Evolutionary conservation across 2,113 vertebrate species (phyloP).

Genomic region (Passer domesticus): DNA sequence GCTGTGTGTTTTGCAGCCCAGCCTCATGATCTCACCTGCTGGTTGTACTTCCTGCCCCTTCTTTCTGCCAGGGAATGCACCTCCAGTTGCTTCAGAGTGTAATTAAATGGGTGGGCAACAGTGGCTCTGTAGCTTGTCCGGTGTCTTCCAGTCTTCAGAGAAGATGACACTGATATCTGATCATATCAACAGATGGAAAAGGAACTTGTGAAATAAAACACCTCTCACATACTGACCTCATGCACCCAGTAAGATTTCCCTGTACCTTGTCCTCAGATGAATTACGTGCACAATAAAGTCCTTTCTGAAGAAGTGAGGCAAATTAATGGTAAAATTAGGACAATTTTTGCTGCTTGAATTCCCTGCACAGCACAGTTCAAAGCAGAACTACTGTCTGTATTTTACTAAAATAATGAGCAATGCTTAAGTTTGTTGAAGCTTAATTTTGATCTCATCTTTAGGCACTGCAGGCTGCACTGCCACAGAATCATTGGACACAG

Average conservation of each 20-base stretch:
- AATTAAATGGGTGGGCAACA: constrained; percentile 76
- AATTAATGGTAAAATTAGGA: background rate
- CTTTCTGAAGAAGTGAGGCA: background rate
- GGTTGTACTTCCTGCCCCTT: constrained; percentile 58
- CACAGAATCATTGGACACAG: background rate
- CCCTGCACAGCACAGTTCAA: background rate
- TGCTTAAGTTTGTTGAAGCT: background rate
- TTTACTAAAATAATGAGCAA: background rate
- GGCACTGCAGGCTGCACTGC: background rate
- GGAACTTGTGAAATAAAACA: background rate
- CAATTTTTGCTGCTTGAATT: background rate
- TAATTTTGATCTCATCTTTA: background rate
- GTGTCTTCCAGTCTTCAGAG: constrained; percentile 66
- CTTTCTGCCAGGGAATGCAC: constrained; percentile 64
- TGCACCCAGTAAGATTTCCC: background rate
- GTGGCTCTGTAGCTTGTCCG: constrained; percentile 54
- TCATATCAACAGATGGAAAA: background rate
- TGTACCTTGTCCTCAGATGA: background rate
- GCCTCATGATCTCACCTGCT: constrained; percentile 68
- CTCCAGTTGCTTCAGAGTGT: constrained; percentile 67
- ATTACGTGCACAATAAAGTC: background rate
- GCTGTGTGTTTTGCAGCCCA: background rate
- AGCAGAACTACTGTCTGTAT: background rate
- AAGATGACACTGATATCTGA: constrained; percentile 72
- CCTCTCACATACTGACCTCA: background rate